Conservation (phyloP, 2,113 vertebrate species). For the Chascanopsetta lugubris region DNA sequence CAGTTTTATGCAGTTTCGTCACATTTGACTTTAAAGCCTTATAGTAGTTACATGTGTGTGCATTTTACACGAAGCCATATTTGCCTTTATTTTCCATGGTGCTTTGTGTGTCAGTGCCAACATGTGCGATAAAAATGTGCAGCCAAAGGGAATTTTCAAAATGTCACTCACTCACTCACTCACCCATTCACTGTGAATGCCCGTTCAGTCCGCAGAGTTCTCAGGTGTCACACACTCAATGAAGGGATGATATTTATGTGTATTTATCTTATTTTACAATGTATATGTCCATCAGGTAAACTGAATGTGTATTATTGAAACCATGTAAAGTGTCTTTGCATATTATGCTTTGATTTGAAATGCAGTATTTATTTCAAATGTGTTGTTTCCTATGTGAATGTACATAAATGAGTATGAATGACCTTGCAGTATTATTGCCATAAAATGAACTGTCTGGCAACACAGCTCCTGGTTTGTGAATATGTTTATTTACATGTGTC, state of each 20-base stretch:
- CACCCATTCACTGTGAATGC: slow-evolving; percentile 51
- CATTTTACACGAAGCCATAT: slow-evolving; percentile 42
- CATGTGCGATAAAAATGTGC: slow-evolving; percentile 25
- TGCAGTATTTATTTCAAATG: slow-evolving; percentile 63
- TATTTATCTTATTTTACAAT: slow-evolving; percentile 51
- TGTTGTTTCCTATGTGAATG: slow-evolving; percentile 57
- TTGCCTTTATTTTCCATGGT: slow-evolving; percentile 26
- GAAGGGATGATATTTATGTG: slow-evolving; percentile 69
- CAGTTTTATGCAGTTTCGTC: slow-evolving; percentile 19
- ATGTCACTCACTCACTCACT: no score
- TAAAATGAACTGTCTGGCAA: slow-evolving; percentile 28
- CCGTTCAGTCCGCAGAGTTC: slow-evolving; percentile 47
- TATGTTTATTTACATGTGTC: slow-evolving; percentile 41
- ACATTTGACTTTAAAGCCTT: slow-evolving; percentile 4
- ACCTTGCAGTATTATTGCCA: slow-evolving; percentile 29
- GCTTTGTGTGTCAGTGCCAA: slow-evolving; percentile 39
- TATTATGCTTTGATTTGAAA: slow-evolving; percentile 54
- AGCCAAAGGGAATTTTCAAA: slow-evolving; percentile 61
- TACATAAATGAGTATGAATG: slow-evolving; percentile 47
- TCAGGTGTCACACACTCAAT: slow-evolving; percentile 68
- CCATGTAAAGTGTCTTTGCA: slow-evolving; percentile 31
- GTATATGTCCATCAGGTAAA: slow-evolving; percentile 9
- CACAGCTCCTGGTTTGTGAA: slow-evolving; percentile 37
- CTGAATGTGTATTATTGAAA: not conserved
- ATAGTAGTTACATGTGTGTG: not conserved